Evolutionary conservation across 1,140 invertebrate genomes (phyloP), one percentile per base, ranked within the genome.

Genomic region (Euborellia annulipes): DNA sequence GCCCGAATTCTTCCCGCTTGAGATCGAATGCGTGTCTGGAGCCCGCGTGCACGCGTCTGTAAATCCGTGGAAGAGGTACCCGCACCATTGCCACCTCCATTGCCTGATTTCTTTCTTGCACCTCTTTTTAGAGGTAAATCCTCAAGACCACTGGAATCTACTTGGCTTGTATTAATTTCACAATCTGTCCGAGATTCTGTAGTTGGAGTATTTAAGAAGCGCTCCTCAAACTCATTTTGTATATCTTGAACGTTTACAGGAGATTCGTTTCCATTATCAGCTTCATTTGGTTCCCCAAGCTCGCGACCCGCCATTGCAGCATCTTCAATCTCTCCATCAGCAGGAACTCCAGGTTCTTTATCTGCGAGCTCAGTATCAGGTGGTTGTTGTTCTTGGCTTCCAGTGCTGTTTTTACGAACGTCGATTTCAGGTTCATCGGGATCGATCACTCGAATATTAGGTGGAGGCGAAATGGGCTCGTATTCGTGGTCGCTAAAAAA

Each of bases 401-500:
- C 64, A 51, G 63, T 59, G 56, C 64, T 66, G 43, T 43, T 41
- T 17, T 27, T 27, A 20, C 23, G 11, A 19, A 17, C n/a, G 32
- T 41, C 16, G 9, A 23, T 45, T 37, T 36, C 18, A 45, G 32
- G 36, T 34, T 53, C 41, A 19, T 47, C 41, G 21, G 47, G 39
- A 13, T 46, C 47, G 19, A 18, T 36, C 22, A 40, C 36, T 16
- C 22, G 22, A 34, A 52, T 32, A 46, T 51, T 50, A 48, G 55
- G 52, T 42, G 55, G 52, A 38, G 48, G 23, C 22, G 56, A 48
- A 55, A 87, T 76, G 50, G 82, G 81, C 68, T 88, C 84, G 67
- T 88, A 89, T 62, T 87, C 82, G 72, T 89, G 84, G 71, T 87
- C 84, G 71, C 83, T 86, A 68, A 27, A 27, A 27, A 27, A 27